Evolutionary conservation across 2,888 invertebrate genomes (phyloP).

Genomic region (Rhyacophila evoluta): DNA sequence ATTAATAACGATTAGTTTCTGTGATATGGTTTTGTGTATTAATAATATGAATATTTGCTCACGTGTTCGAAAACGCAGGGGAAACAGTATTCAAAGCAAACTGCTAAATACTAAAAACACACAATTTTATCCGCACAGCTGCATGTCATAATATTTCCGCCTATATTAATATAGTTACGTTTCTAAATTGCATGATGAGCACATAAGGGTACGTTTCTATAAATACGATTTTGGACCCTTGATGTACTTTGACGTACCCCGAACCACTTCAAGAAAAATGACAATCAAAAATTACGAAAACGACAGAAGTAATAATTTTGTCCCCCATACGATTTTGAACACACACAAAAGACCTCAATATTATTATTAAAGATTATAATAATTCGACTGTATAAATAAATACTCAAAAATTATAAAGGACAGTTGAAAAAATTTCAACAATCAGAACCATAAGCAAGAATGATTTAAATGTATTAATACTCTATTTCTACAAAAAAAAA

Average conservation of each 20-base stretch:
- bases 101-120: slow-evolving; percentile 40
- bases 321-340: background rate
- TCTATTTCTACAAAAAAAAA: no score
- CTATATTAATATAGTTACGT: background rate
- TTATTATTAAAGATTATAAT: background rate
- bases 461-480: no score
- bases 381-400: background rate
- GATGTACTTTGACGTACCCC: background rate
- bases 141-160: slow-evolving; percentile 26
- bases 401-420: background rate
- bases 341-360: background rate
- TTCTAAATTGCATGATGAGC: background rate
- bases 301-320: background rate
- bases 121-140: slow-evolving; percentile 49
- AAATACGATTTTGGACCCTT: background rate
- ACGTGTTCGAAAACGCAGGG: background rate
- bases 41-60: no score
- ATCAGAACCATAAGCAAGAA: no score
- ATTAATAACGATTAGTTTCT: no score
- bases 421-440: background rate
- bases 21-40: no score
- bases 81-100: background rate
- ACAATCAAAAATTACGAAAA: background rate
- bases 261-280: background rate
- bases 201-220: background rate